phyloP scores from a whole-genome alignment of 2,888 invertebrate genomes.

The Ligdia adustata region DNA sequence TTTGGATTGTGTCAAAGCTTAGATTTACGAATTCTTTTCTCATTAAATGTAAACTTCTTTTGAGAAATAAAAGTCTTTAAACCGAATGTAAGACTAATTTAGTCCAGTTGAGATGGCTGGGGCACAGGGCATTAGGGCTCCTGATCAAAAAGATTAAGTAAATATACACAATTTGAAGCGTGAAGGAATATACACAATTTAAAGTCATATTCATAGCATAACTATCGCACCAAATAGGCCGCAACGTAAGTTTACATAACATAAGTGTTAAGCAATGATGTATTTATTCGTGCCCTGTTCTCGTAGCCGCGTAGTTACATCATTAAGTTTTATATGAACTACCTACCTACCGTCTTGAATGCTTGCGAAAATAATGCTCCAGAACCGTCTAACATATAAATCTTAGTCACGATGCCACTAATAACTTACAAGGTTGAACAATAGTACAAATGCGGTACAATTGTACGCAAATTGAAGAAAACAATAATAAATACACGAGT shows the following conservation, averaged over 20 bases:
- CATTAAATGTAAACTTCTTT: too few relatives aligned
- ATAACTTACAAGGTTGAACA: slow-evolving; percentile 21
- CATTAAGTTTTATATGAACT: slow-evolving; percentile 3
- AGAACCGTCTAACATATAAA: background rate
- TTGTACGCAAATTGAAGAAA: slow-evolving; percentile 15
- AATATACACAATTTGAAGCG: too few relatives aligned
- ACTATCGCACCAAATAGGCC: slow-evolving; percentile 14
- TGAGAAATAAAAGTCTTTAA: too few relatives aligned
- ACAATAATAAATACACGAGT: slow-evolving; percentile 31
- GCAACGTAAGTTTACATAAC: slow-evolving; percentile 2
- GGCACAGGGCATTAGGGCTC: too few relatives aligned
- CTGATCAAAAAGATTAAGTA: too few relatives aligned
- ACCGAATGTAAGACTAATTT: too few relatives aligned
- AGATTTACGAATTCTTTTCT: too few relatives aligned
- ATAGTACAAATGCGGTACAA: slow-evolving; percentile 9
- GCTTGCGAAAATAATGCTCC: background rate
- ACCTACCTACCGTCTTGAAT: background rate
- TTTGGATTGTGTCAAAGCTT: too few relatives aligned
- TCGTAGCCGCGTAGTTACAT: slow-evolving; percentile 14
- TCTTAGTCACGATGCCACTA: slow-evolving; percentile 19
- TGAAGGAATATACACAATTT: too few relatives aligned
- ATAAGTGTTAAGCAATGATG: slow-evolving; percentile 12
- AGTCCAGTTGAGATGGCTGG: too few relatives aligned
- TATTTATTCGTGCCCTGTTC: slow-evolving; percentile 6
- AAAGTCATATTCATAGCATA: background rate